Base-by-base conservation (phyloP, 1,140 invertebrate genomes). In the Vollenhovia emeryi region DNA sequence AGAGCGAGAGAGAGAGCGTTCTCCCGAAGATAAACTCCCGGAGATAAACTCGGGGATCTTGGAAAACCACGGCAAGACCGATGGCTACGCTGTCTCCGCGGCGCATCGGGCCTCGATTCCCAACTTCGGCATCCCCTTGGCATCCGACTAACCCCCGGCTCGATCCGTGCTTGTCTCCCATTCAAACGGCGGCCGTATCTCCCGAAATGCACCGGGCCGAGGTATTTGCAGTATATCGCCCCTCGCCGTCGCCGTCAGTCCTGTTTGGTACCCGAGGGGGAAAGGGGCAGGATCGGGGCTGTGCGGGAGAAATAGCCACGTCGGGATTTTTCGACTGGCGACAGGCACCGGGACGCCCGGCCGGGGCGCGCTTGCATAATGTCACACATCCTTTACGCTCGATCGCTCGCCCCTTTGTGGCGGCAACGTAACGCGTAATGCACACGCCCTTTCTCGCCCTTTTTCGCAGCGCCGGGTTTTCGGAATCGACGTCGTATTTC, bases 51-150 rank as follows among this genome's bases (percentile, higher is more conserved):
- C 45, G 82, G 86, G 87, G 90, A 91, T 92, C 90, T 80, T 84
- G 74, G 91, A 91, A 91, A 92, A 92, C 89, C 91, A 80, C 87
- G 84, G 84, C 79, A 92, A 92, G 92, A 92, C 88, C 91, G 91
- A 92, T 92, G 91, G 86, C 86, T 86, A 85, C 57, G 76, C 85
- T 87, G 88, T 90, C 91, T 87, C 90, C 68, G 87, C 75, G 82
- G 76, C 85, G 87, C 86, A 91, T 92, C 89, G 87, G 84, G 87
- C 50, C 89, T 69, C 84, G 86, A 91, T 88, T 88, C 78, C 68
- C 85, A 79, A 86, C 79, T 88, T 90, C 84, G 66, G n/a, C n/a
- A n/a, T n/a, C 50, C 78, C 69, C 79, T 45, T 64, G 66, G 57
- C 57, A 69, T 40, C 66, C 85, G 15, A 27, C 36, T 50, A n/a